Percentiles rank a stretch among this genome's conserved stretches.
These are phyloP conservation scores for Ctenopoma kingsleyae DNA, from an alignment of 2,797 vertebrate species.

Conservation along the genomic window DNA sequence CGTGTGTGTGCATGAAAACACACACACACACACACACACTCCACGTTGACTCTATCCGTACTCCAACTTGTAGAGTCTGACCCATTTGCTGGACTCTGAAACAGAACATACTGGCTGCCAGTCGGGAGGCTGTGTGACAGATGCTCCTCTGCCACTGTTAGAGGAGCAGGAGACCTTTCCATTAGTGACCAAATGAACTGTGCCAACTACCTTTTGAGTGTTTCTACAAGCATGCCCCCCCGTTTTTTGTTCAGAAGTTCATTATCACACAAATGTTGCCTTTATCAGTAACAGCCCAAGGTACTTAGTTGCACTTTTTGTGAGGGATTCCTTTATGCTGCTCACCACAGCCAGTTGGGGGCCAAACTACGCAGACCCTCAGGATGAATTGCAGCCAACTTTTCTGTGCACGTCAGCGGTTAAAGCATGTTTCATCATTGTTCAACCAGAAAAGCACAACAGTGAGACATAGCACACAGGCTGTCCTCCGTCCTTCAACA, in stretches of 20 bases:
- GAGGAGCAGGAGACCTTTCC: constrained; percentile 64
- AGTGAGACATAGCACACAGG: constrained; percentile 52
- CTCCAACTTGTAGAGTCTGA: constrained; percentile 17
- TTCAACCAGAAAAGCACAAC: constrained; percentile 57
- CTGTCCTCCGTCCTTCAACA: not conserved
- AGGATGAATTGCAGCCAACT: constrained; percentile 58
- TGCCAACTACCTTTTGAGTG: constrained; percentile 84
- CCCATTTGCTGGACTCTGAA: constrained; percentile 42
- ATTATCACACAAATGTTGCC: constrained; percentile 76
- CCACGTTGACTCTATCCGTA: constrained; percentile 25
- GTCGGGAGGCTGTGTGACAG: constrained; percentile 18
- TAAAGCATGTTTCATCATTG: constrained; percentile 16
- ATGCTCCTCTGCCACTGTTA: too few relatives aligned
- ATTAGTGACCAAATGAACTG: constrained; percentile 88
- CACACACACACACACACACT: constrained; percentile 36
- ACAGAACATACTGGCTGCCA: constrained; percentile 29
- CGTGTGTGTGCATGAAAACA: constrained; percentile 66
- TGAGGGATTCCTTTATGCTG: constrained; percentile 46
- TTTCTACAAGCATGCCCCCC: constrained; percentile 69
- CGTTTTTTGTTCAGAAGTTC: constrained; percentile 11
- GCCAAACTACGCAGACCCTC: constrained; percentile 25
- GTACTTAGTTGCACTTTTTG: constrained; percentile 79
- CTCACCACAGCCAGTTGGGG: constrained; percentile 8
- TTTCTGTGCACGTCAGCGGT: constrained; percentile 41
- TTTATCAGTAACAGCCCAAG: constrained; percentile 74